These are phyloP conservation scores for Embiotoca jacksoni DNA, from an alignment of 2,113 vertebrate genomes.

Conservation along the genomic window DNA sequence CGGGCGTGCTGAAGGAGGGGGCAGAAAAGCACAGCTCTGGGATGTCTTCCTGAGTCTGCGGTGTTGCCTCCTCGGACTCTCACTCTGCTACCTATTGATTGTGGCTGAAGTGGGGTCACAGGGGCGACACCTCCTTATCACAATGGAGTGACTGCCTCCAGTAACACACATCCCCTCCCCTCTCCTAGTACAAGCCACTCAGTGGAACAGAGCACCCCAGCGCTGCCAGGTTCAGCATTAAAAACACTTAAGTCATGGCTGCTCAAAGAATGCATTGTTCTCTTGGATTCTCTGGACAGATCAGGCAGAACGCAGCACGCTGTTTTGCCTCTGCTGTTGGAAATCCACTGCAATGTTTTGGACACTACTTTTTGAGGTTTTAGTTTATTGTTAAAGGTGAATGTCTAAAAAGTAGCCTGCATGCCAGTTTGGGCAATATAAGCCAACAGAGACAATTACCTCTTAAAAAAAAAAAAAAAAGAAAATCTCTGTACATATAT, in stretches of 20 bases:
- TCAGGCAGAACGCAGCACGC: conserved; percentile 37
- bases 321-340: conserved; percentile 36
- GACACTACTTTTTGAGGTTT: conserved; percentile 8
- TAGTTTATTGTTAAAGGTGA: background rate
- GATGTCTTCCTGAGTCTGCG: conserved; percentile 66
- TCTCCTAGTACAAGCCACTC: conserved; percentile 55
- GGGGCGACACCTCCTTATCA: conserved; percentile 48
- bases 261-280: conserved; percentile 82
- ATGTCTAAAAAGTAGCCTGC: background rate
- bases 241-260: conserved; percentile 75
- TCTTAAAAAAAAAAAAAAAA: background rate
- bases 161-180: background rate
- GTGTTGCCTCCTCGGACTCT: conserved; percentile 33
- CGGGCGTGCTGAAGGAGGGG: conserved; percentile 72
- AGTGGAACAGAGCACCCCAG: conserved; percentile 61
- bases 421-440: background rate
- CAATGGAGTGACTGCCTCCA: conserved; percentile 54
- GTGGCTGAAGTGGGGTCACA: conserved; percentile 47
- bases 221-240: conserved; percentile 73
- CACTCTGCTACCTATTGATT: conserved; percentile 41
- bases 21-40: conserved; percentile 79
- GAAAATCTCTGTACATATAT: background rate
- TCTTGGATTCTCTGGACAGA: conserved; percentile 44
- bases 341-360: conserved; percentile 35
- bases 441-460: background rate